phyloP scores from a whole-genome alignment of 2,797 vertebrate species.

The Sebastes ruberrimus region DNA sequence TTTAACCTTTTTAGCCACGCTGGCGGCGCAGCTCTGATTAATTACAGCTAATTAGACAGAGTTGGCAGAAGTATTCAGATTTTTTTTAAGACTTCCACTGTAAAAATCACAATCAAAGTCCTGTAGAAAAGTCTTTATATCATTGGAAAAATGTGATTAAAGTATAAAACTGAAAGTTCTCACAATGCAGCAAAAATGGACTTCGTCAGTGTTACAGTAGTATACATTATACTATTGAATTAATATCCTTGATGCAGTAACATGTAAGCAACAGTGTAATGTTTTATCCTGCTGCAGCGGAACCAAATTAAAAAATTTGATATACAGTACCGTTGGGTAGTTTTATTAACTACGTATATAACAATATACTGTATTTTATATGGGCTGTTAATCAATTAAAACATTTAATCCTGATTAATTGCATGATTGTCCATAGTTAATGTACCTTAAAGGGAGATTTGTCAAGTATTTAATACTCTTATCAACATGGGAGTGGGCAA shows the following conservation, averaged over 20 bases:
- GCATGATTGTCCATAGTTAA: too few relatives aligned
- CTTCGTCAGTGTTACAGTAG: background rate
- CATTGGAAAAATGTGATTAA: background rate
- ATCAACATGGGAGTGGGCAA: too few relatives aligned
- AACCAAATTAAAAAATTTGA: background rate
- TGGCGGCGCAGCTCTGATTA: background rate
- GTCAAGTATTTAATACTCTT: too few relatives aligned
- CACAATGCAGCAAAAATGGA: background rate
- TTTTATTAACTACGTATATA: background rate
- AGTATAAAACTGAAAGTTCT: background rate
- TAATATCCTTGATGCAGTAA: background rate
- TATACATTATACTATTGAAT: background rate
- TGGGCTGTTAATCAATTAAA: too few relatives aligned
- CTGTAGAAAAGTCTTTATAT: background rate
- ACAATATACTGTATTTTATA: background rate
- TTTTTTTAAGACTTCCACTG: background rate
- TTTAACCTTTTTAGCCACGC: background rate
- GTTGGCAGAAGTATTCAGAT: background rate
- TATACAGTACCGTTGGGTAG: background rate
- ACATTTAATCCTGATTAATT: too few relatives aligned
- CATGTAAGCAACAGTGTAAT: background rate
- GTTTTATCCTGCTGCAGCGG: background rate
- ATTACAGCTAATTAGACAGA: background rate
- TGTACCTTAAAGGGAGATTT: too few relatives aligned
- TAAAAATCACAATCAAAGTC: background rate